Evolutionary conservation across 2,888 invertebrate species (phyloP), one percentile per base, ranked within the genome.

Genomic region (Melanostoma mellinum): DNA sequence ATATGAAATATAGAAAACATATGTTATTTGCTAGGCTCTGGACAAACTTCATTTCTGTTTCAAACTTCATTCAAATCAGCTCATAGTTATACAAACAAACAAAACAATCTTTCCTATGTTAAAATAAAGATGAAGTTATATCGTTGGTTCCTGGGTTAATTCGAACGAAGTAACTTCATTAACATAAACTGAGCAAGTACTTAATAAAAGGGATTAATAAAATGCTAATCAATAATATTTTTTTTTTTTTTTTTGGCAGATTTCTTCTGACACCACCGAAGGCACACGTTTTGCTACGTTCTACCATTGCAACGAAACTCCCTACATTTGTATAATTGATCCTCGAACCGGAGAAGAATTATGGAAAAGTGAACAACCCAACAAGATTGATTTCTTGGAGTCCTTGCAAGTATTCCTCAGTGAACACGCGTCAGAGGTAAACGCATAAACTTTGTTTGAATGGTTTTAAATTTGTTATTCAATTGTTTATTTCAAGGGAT

Each of bases 251-350:
- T 65, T 20, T 20, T 20, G 20, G 20, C 20, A 89, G 89, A 86
- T 89, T 4, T 87, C 88, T 38, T 76, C 87, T 6, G 89, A 90
- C 85, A 93, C 93, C 85, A 91, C 92, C 8, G 94, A 95, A 79
- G 95, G 95, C 0, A 91, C 92, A 44, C 92, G 93, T 36, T 95
- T 93, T 88, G 92, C 93, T 86, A 93, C 94, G 87, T 95, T 94
- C 87, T 95, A 95, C 88, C 93, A 93, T 77, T 93, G 94, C 69
- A 88, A 88, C 10, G 89, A 92, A 60, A 93, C 93, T 89, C 95
- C 95, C 1, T 94, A 94, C 87, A 90, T 95, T 75, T 93, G 94
- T 76, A 90, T 95, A 4, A 90, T 95, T 69, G 95, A 95, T 90
- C 95, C 95, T 6, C 91, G 94, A 86, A 95, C 95, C 55, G 94